Evolutionary conservation across 1,140 invertebrate species (phyloP).

Genomic region (Temnothorax nylanderi): DNA sequence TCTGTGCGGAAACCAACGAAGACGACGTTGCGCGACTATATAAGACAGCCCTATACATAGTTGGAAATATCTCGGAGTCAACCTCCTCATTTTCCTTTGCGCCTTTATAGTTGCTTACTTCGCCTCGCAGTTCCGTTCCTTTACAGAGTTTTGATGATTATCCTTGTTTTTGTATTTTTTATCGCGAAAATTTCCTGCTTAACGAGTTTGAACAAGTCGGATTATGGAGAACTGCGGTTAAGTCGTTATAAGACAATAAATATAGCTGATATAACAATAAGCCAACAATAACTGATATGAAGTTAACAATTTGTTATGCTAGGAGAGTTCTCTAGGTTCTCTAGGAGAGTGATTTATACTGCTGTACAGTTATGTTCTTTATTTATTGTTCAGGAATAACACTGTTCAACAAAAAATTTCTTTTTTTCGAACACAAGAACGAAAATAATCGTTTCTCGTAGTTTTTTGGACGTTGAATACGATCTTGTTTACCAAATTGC

Average conservation of each 20-base stretch:
- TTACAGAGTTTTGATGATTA: constrained; percentile 46
- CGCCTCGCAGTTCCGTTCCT: constrained; percentile 16
- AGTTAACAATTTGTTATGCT: not conserved
- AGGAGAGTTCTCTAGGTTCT: not conserved
- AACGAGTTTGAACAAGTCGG: not conserved
- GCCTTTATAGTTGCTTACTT: constrained; percentile 30
- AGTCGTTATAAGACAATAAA: not conserved
- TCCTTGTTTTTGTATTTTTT: constrained; percentile 28
- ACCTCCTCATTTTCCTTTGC: constrained; percentile 22
- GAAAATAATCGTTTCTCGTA: not conserved
- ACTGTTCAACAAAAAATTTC: no score
- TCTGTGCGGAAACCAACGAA: not conserved
- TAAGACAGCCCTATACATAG: constrained; percentile 13
- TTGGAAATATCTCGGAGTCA: constrained; percentile 31
- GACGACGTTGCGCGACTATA: not conserved
- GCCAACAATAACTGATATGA: not conserved
- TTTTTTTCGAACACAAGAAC: not conserved
- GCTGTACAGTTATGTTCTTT: not conserved
- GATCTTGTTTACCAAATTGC: no score
- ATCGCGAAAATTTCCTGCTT: not conserved
- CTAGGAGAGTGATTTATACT: not conserved
- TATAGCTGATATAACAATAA: not conserved
- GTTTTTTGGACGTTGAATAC: not conserved
- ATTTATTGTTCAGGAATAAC: not conserved
- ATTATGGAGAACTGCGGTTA: not conserved